These are phyloP conservation scores for Amphiura filiformis DNA, from an alignment of 35 echinoderm and acorn worm species.

Conservation along the genomic window DNA sequence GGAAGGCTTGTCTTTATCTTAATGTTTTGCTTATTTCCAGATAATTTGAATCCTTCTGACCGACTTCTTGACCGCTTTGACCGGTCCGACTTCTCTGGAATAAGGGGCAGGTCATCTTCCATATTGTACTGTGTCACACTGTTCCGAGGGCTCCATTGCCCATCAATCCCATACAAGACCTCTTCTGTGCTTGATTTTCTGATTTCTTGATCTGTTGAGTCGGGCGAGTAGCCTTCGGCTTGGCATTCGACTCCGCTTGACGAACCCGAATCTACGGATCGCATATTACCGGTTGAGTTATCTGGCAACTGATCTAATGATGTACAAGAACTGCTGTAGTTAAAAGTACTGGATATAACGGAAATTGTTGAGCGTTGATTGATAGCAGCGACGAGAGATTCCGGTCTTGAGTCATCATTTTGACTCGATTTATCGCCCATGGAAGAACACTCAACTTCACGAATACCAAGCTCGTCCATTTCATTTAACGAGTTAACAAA, in stretches of 20 bases:
- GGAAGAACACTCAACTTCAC: neutral
- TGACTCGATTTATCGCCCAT: neutral
- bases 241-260: slow-evolving; percentile 27
- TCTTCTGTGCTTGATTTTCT: slow-evolving; percentile 13
- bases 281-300: slow-evolving; percentile 9
- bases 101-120: slow-evolving; percentile 18
- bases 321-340: slow-evolving; percentile 13
- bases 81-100: neutral
- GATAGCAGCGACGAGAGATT: neutral
- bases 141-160: neutral
- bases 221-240: neutral
- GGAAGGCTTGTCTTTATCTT: no score
- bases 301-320: slow-evolving; percentile 8
- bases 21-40: neutral
- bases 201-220: neutral
- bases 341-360: slow-evolving; percentile 17
- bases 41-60: slow-evolving; percentile 1
- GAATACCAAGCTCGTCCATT: neutral
- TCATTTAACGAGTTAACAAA: neutral
- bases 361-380: slow-evolving; percentile 26
- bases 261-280: slow-evolving; percentile 13
- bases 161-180: neutral
- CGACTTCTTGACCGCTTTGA: slow-evolving; percentile 29
- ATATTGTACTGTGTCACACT: neutral
- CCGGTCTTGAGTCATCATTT: neutral